Evolutionary conservation across 2,797 vertebrate species (phyloP).

Genomic region (Argya squamiceps): DNA sequence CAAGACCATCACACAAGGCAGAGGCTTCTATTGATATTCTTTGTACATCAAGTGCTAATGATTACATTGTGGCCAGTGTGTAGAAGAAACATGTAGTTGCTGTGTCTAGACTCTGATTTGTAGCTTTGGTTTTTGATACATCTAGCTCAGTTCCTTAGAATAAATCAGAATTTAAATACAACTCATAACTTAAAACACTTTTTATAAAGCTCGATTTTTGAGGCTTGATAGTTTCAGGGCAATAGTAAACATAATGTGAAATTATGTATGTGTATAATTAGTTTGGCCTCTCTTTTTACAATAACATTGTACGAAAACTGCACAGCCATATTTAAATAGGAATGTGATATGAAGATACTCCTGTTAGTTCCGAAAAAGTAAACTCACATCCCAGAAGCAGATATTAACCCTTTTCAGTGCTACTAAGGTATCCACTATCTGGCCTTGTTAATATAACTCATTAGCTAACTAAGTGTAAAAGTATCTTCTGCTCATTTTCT

Average conservation of each 20-base stretch:
- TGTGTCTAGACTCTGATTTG: background rate
- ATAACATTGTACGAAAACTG: background rate
- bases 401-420: background rate
- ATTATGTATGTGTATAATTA: background rate
- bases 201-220: background rate
- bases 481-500: background rate
- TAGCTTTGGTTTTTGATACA: background rate
- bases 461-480: background rate
- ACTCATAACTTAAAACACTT: background rate
- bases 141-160: background rate
- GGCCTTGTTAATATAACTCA: background rate
- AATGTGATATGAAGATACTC: background rate
- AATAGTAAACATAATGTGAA: background rate
- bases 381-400: background rate
- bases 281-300: background rate
- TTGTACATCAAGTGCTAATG: background rate
- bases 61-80: background rate
- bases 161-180: background rate
- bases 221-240: background rate
- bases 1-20: background rate
- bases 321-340: background rate
- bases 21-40: background rate
- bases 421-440: background rate
- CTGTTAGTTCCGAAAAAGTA: background rate
- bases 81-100: background rate